Percentiles rank a stretch among this genome's conserved stretches.
These are phyloP conservation scores for Australoheros scitulus DNA, from an alignment of 2,113 vertebrate genomes.

Conservation along the genomic window DNA sequence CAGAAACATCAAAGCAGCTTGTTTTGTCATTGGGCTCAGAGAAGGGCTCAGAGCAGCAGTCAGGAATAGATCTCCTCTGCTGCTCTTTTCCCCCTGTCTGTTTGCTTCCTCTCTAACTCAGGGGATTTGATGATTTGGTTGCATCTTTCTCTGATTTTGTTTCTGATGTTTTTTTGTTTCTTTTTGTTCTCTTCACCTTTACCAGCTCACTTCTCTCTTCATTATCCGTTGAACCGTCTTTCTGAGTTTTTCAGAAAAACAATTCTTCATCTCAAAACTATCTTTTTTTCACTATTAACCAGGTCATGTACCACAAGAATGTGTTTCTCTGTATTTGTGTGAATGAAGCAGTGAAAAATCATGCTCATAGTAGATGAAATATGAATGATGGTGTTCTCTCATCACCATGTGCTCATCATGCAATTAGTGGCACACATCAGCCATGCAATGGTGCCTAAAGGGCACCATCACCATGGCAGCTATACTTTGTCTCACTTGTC, in stretches of 20 bases:
- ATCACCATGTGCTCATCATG: constrained; percentile 16
- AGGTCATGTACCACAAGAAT: not conserved
- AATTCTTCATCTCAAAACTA: not conserved
- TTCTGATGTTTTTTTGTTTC: not conserved
- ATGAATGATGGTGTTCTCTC: constrained; percentile 49
- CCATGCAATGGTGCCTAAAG: constrained; percentile 28
- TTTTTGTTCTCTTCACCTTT: not conserved
- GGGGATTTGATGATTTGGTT: constrained; percentile 13
- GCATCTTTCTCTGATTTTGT: constrained; percentile 22
- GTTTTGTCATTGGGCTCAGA: constrained; percentile 52
- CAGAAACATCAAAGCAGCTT: constrained; percentile 68
- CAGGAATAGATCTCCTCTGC: constrained; percentile 54
- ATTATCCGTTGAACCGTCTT: not conserved
- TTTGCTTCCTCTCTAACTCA: constrained; percentile 9
- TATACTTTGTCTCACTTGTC: constrained; percentile 53
- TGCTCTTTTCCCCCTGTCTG: constrained; percentile 11
- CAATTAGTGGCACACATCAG: constrained; percentile 34
- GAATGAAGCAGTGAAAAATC: constrained; percentile 47
- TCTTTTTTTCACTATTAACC: not conserved
- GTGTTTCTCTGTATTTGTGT: constrained; percentile 38
- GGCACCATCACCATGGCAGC: constrained; percentile 68
- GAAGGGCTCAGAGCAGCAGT: constrained; percentile 49
- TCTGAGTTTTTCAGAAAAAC: not conserved
- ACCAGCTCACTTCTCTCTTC: not conserved
- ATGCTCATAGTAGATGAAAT: constrained; percentile 45